phyloP scores from a whole-genome alignment of 2,797 vertebrate genomes.

The Sebastes trivittatus region DNA sequence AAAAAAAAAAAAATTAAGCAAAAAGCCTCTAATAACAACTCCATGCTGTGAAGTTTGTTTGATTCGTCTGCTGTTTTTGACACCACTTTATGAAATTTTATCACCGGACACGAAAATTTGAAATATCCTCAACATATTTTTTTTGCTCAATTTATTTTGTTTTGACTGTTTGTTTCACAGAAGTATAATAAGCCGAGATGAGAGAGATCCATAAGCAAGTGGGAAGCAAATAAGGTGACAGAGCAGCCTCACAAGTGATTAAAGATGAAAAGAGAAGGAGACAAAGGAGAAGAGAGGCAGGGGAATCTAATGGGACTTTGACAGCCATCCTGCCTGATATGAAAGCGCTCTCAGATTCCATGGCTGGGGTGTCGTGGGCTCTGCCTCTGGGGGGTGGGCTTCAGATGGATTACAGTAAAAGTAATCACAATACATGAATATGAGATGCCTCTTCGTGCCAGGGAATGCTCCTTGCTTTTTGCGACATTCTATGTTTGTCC shows the following conservation, averaged over 20 bases:
- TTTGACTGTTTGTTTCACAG: conserved; percentile 31
- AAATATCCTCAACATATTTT: conserved; percentile 26
- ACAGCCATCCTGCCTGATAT: conserved; percentile 72
- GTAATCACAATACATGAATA: conserved; percentile 78
- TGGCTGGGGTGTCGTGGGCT: conserved; percentile 65
- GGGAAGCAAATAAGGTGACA: conserved; percentile 75
- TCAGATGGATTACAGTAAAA: conserved; percentile 71
- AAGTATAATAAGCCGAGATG: conserved; percentile 45
- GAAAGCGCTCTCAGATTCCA: conserved; percentile 71
- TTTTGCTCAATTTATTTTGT: background rate
- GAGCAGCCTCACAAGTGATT: conserved; percentile 62
- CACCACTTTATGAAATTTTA: conserved; percentile 11
- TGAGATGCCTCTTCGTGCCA: conserved; percentile 52
- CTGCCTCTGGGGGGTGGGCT: conserved; percentile 68
- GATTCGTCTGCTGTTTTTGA: conserved; percentile 18
- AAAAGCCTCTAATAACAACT: conserved; percentile 16
- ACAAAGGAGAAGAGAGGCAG: conserved; percentile 63
- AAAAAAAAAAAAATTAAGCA: conserved; percentile 1
- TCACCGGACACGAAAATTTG: conserved; percentile 7
- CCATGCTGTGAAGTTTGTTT: conserved; percentile 11
- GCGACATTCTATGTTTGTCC: conserved; percentile 64
- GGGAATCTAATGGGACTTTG: conserved; percentile 68
- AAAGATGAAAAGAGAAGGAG: conserved; percentile 78
- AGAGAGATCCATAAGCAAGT: conserved; percentile 61
- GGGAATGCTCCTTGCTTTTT: conserved; percentile 44